Percentiles rank a stretch among this genome's conserved stretches.
Conservation (phyloP, 2,888 invertebrate species). For the Anthophora plumipes region DNA sequence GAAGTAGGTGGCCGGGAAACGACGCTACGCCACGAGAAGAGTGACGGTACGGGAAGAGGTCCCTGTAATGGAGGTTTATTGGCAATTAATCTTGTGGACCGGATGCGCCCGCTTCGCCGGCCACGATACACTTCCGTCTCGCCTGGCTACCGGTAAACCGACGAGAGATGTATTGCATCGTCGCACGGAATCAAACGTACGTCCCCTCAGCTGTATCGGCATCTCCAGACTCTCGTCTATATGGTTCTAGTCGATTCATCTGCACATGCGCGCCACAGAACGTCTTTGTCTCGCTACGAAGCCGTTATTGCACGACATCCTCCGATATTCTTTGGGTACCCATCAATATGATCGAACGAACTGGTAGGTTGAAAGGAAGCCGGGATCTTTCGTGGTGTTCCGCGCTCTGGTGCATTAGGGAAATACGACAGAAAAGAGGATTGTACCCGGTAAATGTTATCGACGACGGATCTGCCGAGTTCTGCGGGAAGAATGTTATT, state of each 20-base stretch:
- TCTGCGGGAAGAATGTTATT: neutral
- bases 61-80: conserved; percentile 75
- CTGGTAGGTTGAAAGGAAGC: conserved; percentile 9
- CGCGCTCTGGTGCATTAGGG: neutral
- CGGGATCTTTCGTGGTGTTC: neutral
- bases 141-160: conserved; percentile 70
- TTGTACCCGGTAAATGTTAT: conserved; percentile 14
- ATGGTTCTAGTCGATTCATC: conserved; percentile 26
- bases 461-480: conserved; percentile 9
- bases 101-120: conserved; percentile 76
- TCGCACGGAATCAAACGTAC: conserved; percentile 73
- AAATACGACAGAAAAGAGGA: conserved; percentile 16
- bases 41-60: conserved; percentile 70
- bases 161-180: conserved; percentile 72
- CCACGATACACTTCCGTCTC: conserved; percentile 76
- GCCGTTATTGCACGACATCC: conserved; percentile 44
- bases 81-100: conserved; percentile 77
- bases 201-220: conserved; percentile 12
- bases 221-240: conserved; percentile 5
- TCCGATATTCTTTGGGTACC: conserved; percentile 33
- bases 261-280: neutral
- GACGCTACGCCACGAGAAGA: conserved; percentile 65
- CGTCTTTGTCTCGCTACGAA: conserved; percentile 44
- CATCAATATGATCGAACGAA: conserved; percentile 41
- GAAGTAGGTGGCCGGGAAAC: conserved; percentile 44